phyloP scores from a whole-genome alignment of 2,888 invertebrate species.

The Trachelus stipa region DNA sequence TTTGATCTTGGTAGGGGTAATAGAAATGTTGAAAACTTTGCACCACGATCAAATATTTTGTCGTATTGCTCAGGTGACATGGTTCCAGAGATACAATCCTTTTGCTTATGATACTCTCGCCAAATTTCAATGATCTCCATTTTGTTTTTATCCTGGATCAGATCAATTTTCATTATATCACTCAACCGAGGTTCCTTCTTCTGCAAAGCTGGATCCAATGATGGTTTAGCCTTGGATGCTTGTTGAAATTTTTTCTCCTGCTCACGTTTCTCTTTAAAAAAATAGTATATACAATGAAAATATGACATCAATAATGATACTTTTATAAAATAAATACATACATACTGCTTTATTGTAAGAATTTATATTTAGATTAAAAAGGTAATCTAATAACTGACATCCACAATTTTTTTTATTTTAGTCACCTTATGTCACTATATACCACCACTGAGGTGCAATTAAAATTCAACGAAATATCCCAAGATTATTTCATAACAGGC shows the following conservation, averaged over 20 bases:
- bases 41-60: slow-evolving; percentile 71
- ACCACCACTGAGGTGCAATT: too few relatives aligned
- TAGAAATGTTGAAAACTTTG: slow-evolving; percentile 77
- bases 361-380: not conserved
- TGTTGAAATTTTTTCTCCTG: slow-evolving; percentile 46
- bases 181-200: slow-evolving; percentile 65
- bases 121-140: slow-evolving; percentile 82
- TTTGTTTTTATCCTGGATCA: slow-evolving; percentile 77
- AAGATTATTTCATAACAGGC: too few relatives aligned
- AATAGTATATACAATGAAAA: slow-evolving; percentile 2
- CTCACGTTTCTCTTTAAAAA: slow-evolving; percentile 52
- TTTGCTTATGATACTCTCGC: slow-evolving; percentile 83
- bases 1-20: slow-evolving; percentile 84
- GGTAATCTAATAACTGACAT: too few relatives aligned
- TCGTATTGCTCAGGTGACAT: slow-evolving; percentile 74
- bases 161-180: slow-evolving; percentile 82
- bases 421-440: too few relatives aligned
- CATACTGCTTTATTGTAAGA: slow-evolving; percentile 7
- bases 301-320: slow-evolving; percentile 13
- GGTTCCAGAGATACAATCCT: slow-evolving; percentile 81
- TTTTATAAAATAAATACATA: slow-evolving; percentile 3
- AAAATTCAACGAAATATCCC: too few relatives aligned
- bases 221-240: slow-evolving; percentile 46
- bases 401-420: too few relatives aligned
- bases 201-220: slow-evolving; percentile 30